Percentiles rank a stretch among this genome's conserved stretches.
phyloP scores from a whole-genome alignment of 2,797 vertebrate species.

The Chaetodon trifasciatus region DNA sequence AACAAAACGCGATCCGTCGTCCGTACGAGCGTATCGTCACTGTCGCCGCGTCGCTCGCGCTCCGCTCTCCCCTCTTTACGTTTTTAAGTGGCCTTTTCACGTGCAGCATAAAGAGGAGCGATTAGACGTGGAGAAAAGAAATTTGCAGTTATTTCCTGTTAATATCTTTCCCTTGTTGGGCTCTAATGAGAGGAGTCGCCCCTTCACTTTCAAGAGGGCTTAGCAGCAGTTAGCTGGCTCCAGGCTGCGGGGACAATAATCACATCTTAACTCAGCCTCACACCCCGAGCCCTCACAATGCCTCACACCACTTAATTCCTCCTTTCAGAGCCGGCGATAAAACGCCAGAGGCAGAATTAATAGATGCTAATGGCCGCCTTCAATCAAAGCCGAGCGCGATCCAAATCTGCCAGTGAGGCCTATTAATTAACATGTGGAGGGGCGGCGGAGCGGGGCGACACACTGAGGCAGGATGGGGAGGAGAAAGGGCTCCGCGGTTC shows the following conservation, averaged over 20 bases:
- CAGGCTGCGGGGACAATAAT: constrained; percentile 81
- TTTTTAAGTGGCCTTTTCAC: constrained; percentile 55
- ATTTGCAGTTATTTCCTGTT: constrained; percentile 74
- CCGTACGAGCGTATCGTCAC: constrained; percentile 33
- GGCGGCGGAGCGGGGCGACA: constrained; percentile 31
- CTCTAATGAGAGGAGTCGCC: constrained; percentile 76
- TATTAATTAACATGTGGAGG: constrained; percentile 85
- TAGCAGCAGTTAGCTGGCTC: constrained; percentile 83
- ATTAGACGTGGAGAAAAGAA: constrained; percentile 55
- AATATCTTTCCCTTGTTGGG: constrained; percentile 60
- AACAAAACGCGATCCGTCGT: neutral
- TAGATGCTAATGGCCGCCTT: constrained; percentile 86
- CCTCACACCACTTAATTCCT: constrained; percentile 82
- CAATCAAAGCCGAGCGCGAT: constrained; percentile 81
- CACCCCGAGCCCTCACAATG: constrained; percentile 76
- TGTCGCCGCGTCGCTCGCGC: neutral
- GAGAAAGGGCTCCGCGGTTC: constrained; percentile 76
- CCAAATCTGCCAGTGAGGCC: constrained; percentile 81
- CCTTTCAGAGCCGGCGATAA: constrained; percentile 78
- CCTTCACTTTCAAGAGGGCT: constrained; percentile 81
- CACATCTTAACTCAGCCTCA: constrained; percentile 83
- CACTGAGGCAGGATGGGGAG: constrained; percentile 60
- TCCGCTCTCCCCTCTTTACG: constrained; percentile 8
- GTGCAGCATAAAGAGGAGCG: constrained; percentile 20
- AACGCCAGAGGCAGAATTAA: constrained; percentile 88